Percentiles rank a stretch among this genome's conserved stretches.
These are phyloP conservation scores for Buathra laborator DNA, from an alignment of 2,888 invertebrate species.

Conservation along the genomic window DNA sequence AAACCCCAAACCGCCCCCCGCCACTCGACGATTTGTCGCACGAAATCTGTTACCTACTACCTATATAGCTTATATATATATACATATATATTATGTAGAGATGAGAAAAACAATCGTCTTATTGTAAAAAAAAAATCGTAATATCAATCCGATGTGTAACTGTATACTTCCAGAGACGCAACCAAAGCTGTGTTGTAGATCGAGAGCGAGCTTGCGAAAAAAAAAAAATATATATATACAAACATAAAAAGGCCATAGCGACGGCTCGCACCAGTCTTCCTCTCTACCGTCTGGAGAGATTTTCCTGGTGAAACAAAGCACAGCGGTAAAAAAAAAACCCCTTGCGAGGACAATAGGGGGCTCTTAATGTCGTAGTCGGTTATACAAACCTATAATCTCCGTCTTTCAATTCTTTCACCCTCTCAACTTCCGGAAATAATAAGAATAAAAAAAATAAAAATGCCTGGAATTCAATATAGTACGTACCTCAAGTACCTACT, in stretches of 20 bases:
- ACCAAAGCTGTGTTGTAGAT: constrained; percentile 49
- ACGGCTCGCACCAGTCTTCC: constrained; percentile 61
- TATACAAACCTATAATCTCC: background rate
- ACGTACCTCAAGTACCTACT: background rate
- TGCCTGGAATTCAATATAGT: constrained; percentile 15
- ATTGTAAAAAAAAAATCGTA: constrained; percentile 9
- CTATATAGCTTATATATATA: constrained; percentile 2
- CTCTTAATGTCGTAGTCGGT: background rate
- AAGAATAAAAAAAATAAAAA: background rate
- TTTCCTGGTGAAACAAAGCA: constrained; percentile 28
- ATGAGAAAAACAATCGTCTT: constrained; percentile 3
- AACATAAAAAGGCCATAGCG: constrained; percentile 40
- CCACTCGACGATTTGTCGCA: constrained; percentile 33
- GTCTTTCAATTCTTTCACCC: constrained; percentile 1
- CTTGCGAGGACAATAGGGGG: constrained; percentile 8
- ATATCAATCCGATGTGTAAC: constrained; percentile 50
- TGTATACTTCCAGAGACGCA: constrained; percentile 51
- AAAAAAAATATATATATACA: constrained; percentile 12
- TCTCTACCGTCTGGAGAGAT: constrained; percentile 33
- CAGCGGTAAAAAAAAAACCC: background rate
- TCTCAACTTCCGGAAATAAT: background rate
- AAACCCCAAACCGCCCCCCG: background rate
- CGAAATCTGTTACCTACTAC: constrained; percentile 26
- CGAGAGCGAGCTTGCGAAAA: constrained; percentile 32
- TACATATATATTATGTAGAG: constrained; percentile 8